Evolutionary conservation across 2,113 vertebrate species (phyloP).

Genomic region (Psephotus haematonotus): DNA sequence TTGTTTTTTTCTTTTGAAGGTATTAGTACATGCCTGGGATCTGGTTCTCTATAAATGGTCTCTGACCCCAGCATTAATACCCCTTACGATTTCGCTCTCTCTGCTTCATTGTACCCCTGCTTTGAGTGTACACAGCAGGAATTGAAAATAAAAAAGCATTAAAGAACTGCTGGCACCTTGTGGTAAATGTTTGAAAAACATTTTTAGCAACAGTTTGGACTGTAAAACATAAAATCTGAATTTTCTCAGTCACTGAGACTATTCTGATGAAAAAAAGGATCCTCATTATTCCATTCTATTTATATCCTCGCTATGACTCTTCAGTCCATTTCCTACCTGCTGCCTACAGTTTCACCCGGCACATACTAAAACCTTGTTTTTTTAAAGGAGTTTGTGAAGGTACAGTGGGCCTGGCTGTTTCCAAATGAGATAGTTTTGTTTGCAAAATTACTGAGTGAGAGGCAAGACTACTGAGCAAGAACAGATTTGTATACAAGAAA

Average conservation of each 20-base stretch:
- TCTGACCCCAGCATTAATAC: background rate
- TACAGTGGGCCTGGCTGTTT: background rate
- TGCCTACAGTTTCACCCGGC: background rate
- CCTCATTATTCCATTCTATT: background rate
- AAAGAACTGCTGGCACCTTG: conserved; percentile 74
- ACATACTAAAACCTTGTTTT: background rate
- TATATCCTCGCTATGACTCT: background rate
- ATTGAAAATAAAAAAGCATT: conserved; percentile 53
- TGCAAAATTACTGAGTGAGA: background rate
- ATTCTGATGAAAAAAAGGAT: background rate
- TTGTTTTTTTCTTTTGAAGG: background rate
- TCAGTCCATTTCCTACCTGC: background rate
- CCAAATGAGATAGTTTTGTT: background rate
- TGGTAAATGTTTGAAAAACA: conserved; percentile 70
- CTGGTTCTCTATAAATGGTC: background rate
- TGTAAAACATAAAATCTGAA: background rate
- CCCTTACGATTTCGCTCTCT: background rate
- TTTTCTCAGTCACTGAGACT: background rate
- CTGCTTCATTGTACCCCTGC: background rate
- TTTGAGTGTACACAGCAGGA: background rate
- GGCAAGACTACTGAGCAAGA: background rate
- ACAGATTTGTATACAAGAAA: background rate
- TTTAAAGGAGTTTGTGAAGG: background rate
- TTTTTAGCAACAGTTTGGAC: conserved; percentile 41
- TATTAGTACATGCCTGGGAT: background rate